Conservation (phyloP, 2,888 invertebrate genomes). For the Junonia oenone region DNA sequence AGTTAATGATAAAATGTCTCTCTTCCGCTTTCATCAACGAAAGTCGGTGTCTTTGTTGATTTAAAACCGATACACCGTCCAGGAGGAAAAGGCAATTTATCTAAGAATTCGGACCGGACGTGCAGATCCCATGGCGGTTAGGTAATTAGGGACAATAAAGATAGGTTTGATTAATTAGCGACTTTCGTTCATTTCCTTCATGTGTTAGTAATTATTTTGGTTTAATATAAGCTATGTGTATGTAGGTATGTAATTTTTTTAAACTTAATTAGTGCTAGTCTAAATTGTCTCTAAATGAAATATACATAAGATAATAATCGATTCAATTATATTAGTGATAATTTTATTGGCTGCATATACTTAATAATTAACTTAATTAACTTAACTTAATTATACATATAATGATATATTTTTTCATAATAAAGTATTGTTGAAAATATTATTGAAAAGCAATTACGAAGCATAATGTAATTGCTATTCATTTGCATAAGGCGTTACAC, state of each 20-base stretch:
- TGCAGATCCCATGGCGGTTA: conserved; percentile 23
- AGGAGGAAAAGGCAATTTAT: conserved; percentile 20
- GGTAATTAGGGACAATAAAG: conserved; percentile 33
- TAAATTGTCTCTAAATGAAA: too few species aligned
- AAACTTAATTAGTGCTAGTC: neutral
- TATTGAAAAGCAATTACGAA: neutral
- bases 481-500: neutral
- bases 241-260: neutral
- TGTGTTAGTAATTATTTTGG: neutral
- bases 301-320: too few species aligned
- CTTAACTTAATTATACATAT: too few species aligned
- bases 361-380: too few species aligned
- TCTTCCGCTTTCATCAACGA: neutral
- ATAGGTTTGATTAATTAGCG: conserved; percentile 25
- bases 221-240: too few species aligned
- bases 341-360: too few species aligned
- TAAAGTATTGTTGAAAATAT: too few species aligned
- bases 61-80: conserved; percentile 3
- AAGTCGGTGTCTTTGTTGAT: conserved; percentile 16
- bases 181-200: conserved; percentile 7
- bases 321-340: too few species aligned
- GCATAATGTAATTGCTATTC: neutral
- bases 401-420: too few species aligned
- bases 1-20: neutral
- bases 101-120: conserved; percentile 23